Evolutionary conservation across 1,140 invertebrate genomes (phyloP).

Genomic region (Ips typographus): DNA sequence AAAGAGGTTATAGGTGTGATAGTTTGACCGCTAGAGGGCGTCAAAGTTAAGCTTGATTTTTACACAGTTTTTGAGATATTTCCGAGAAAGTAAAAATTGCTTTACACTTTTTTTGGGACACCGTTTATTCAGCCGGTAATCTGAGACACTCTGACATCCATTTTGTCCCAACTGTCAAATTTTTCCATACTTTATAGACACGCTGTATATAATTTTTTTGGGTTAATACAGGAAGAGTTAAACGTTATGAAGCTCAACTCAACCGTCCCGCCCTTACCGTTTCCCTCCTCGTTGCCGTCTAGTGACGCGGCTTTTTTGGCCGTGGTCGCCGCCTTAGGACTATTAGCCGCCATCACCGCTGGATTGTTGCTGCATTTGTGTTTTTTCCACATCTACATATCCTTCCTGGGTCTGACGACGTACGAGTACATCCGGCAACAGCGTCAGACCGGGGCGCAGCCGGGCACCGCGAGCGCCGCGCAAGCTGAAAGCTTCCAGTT

Average conservation of each 20-base stretch:
- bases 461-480: not conserved
- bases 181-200: no score
- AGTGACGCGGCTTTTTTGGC: slow-evolving; percentile 63
- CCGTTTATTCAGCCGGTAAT: not conserved
- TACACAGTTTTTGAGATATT: no score
- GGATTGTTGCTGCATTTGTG: slow-evolving; percentile 83
- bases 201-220: slow-evolving; percentile 4
- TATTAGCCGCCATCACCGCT: slow-evolving; percentile 73
- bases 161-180: no score
- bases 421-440: slow-evolving; percentile 83
- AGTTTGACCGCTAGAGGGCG: no score
- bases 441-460: slow-evolving; percentile 47
- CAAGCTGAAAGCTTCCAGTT: slow-evolving; percentile 3
- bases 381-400: slow-evolving; percentile 88
- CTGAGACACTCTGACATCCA: not conserved
- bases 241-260: slow-evolving; percentile 31
- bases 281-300: slow-evolving; percentile 46
- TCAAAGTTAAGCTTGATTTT: no score
- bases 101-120: not conserved
- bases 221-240: slow-evolving; percentile 26
- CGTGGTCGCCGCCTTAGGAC: slow-evolving; percentile 65
- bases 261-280: slow-evolving; percentile 35
- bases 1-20: no score
- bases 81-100: no score
- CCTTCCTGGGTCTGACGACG: slow-evolving; percentile 79